Evolutionary conservation across 1,140 invertebrate genomes (phyloP).

Genomic region (Papilio helenus): DNA sequence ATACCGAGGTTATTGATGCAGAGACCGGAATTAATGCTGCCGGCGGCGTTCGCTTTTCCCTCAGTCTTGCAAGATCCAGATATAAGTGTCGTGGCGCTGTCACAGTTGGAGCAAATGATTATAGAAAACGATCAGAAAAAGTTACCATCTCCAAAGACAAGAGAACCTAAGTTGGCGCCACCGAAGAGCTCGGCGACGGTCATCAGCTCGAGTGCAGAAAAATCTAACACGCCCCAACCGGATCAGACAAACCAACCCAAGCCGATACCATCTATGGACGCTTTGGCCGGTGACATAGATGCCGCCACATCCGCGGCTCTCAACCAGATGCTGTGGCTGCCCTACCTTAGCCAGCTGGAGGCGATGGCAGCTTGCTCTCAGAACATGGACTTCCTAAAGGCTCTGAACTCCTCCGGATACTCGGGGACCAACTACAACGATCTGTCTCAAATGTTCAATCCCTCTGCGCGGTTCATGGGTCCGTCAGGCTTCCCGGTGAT

Average conservation of each 20-base stretch:
- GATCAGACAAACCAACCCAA: constrained; percentile 65
- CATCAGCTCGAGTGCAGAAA: constrained; percentile 57
- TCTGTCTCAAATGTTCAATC: constrained; percentile 80
- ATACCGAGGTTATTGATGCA: constrained; percentile 88
- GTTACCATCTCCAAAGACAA: constrained; percentile 71
- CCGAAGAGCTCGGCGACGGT: constrained; percentile 66
- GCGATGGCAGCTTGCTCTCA: constrained; percentile 79
- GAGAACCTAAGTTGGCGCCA: constrained; percentile 73
- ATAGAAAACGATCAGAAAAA: constrained; percentile 83
- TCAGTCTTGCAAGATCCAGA: constrained; percentile 90
- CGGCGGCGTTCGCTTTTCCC: constrained; percentile 88
- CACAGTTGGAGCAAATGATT: constrained; percentile 88
- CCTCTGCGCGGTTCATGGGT: constrained; percentile 69
- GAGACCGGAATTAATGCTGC: constrained; percentile 87
- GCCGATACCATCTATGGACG: constrained; percentile 71
- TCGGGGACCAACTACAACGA: constrained; percentile 78
- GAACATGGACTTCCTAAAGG: constrained; percentile 80
- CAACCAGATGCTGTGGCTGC: constrained; percentile 88
- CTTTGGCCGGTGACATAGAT: constrained; percentile 85
- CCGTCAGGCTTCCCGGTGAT: constrained; percentile 79
- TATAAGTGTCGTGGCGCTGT: constrained; percentile 89
- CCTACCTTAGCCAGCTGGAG: constrained; percentile 86
- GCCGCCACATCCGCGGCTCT: constrained; percentile 86
- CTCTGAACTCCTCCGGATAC: constrained; percentile 78
- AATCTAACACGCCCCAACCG: constrained; percentile 52